Evolutionary conservation across 2,113 vertebrate species (phyloP), one percentile per base, ranked within the genome.

Genomic region (Sorex araneus): DNA sequence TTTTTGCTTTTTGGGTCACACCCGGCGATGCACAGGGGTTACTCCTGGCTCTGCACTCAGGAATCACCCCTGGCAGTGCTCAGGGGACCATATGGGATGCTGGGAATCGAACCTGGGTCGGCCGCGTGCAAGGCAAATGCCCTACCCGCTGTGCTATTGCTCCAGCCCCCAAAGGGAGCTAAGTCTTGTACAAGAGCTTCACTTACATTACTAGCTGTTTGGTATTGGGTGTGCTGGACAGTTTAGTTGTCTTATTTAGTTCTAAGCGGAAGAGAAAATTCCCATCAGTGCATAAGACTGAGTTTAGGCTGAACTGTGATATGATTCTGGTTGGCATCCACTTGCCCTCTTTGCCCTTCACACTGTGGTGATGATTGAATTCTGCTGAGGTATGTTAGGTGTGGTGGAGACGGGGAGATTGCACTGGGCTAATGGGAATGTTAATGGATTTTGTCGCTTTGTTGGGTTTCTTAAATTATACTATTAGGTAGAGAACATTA

Each of bases 391-490:
- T 47, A 47, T 43, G 32, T 50, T 69, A 81, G 89, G 28, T 84
- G 30, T 81, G 34, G 23, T 15, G 36, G 73, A 93, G 74, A 57
- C 79, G 77, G 36, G 19, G 66, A 95, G 60, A 76, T 43, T 85
- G 36, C 12, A 6, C 5, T 94, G 73, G 28, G 83, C 67, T 93
- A 93, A 93, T 66, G 87, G 75, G 19, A 71, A 23, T 30, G 34
- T 87, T 91, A 87, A 87, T 84, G 86, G 87, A 89, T 91, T 94
- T 73, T 75, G 74, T 84, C 0, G 0, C 87, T 92, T 89, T 84
- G 57, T 75, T 94, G 87, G 89, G 80, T 67, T 92, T 70, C 57
- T 95, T 47, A 92, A 91, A 96, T 92, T 92, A 96, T 69, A 27
- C 87, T 78, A 81, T 94, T 95, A 93, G 25, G 19, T 84, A 81